A percentile compares a stretch with the other conserved stretches of the same genome.
phyloP scores from a whole-genome alignment of 2,888 invertebrate species.

The Meliscaeva auricollis region DNA sequence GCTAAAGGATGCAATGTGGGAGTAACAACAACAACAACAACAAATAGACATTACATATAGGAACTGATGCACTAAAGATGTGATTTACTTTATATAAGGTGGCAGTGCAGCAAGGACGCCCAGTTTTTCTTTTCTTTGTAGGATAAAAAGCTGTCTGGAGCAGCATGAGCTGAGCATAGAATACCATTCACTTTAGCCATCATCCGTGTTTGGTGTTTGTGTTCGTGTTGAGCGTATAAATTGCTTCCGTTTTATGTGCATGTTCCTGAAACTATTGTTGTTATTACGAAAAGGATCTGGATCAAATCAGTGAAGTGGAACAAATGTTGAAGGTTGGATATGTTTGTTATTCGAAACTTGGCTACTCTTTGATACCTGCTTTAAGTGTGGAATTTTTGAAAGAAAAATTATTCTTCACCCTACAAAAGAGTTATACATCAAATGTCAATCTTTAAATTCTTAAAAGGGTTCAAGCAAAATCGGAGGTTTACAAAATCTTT shows the following conservation, averaged over 20 bases:
- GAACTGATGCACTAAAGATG: slow-evolving; percentile 48
- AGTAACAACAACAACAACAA: not conserved
- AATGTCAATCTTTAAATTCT: no score
- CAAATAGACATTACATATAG: not conserved
- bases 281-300: slow-evolving; percentile 1
- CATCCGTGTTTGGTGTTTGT: not conserved
- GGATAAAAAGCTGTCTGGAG: slow-evolving; percentile 23
- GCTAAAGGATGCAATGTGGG: slow-evolving; percentile 1
- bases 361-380: not conserved
- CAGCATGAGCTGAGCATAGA: not conserved
- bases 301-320: slow-evolving; percentile 8
- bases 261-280: not conserved
- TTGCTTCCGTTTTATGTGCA: slow-evolving; percentile 39
- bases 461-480: no score
- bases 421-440: no score
- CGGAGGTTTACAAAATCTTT: no score
- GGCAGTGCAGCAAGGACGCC: slow-evolving; percentile 6
- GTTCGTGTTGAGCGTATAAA: slow-evolving; percentile 22
- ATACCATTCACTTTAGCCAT: slow-evolving; percentile 6
- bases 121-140: not conserved
- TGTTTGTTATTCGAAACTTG: not conserved
- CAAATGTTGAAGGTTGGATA: not conserved
- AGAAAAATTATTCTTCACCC: not conserved
- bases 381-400: not conserved
- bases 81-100: slow-evolving; percentile 25